These are phyloP conservation scores for Cremastinae sp. DNA, from an alignment of 2,888 invertebrate species.

Conservation along the genomic window DNA sequence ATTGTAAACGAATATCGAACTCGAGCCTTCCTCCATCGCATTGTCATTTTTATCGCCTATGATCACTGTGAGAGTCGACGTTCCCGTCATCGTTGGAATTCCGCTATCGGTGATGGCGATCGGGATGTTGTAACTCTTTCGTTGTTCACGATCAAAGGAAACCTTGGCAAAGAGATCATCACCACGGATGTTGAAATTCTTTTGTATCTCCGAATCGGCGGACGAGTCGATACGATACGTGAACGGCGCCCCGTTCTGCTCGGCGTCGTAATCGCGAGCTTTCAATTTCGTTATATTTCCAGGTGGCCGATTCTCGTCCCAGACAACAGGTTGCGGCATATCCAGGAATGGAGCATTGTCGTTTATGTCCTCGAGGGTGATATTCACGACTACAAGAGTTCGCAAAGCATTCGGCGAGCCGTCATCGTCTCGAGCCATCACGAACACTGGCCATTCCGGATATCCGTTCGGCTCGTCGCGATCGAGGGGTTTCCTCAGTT, in stretches of 20 bases:
- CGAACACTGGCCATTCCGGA: slow-evolving; percentile 85
- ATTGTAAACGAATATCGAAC: slow-evolving; percentile 96
- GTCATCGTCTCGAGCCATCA: slow-evolving; percentile 89
- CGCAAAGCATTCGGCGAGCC: slow-evolving; percentile 84
- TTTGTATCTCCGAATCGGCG: slow-evolving; percentile 85
- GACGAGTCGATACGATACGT: slow-evolving; percentile 84
- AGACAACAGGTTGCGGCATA: slow-evolving; percentile 90
- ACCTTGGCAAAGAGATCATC: slow-evolving; percentile 87
- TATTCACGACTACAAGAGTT: slow-evolving; percentile 85
- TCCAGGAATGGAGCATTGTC: slow-evolving; percentile 95
- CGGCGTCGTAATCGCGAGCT: slow-evolving; percentile 91
- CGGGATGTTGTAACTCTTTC: slow-evolving; percentile 93
- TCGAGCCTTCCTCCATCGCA: slow-evolving; percentile 91
- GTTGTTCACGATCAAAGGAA: slow-evolving; percentile 92
- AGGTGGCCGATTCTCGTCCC: slow-evolving; percentile 89
- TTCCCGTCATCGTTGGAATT: slow-evolving; percentile 86
- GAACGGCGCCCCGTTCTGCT: slow-evolving; percentile 93
- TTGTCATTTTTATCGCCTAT: slow-evolving; percentile 98
- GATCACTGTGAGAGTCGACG: slow-evolving; percentile 91
- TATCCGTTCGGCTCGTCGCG: slow-evolving; percentile 94
- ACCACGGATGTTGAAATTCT: slow-evolving; percentile 87
- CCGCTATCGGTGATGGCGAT: slow-evolving; percentile 95
- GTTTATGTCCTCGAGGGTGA: slow-evolving; percentile 89
- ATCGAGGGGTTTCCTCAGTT: slow-evolving; percentile 89
- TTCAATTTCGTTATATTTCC: slow-evolving; percentile 85